Percentiles rank a stretch among this genome's conserved stretches.
Evolutionary conservation across 2,113 vertebrate species (phyloP).

Genomic region (Sphaerodactylus townsendi): DNA sequence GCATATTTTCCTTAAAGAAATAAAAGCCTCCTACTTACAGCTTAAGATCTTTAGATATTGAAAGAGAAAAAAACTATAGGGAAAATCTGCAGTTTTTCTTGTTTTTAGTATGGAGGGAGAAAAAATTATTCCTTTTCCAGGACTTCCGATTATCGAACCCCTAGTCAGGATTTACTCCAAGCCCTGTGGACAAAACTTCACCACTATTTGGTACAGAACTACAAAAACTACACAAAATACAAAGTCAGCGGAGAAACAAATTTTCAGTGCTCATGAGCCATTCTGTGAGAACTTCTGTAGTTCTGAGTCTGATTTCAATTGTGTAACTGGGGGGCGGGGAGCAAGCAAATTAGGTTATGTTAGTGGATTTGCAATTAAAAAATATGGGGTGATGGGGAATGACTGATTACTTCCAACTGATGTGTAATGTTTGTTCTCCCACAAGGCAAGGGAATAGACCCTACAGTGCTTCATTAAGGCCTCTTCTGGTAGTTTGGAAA

Average conservation of each 20-base stretch:
- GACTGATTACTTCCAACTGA: slow-evolving; percentile 18
- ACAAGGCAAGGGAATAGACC: slow-evolving; percentile 18
- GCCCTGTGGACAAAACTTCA: neutral
- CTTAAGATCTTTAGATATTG: too few species aligned
- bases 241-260: slow-evolving; percentile 3
- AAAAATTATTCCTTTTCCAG: neutral
- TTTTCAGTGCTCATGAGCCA: neutral
- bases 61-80: neutral
- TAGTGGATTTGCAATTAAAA: neutral
- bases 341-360: neutral
- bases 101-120: neutral
- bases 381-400: neutral
- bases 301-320: slow-evolving; percentile 2
- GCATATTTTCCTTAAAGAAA: too few species aligned
- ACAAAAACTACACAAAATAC: neutral
- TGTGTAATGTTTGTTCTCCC: slow-evolving; percentile 11
- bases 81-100: neutral
- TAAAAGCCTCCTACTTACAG: too few species aligned
- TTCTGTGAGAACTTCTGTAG: neutral
- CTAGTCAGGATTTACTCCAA: slow-evolving; percentile 27
- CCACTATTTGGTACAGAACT: neutral
- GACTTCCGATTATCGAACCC: neutral
- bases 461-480: rapidly evolving
- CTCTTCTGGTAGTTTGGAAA: slow-evolving; percentile 39
- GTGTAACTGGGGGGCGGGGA: neutral